These are phyloP conservation scores for Pogona vitticeps DNA, from an alignment of 2,113 vertebrate species.

Conservation along the genomic window DNA sequence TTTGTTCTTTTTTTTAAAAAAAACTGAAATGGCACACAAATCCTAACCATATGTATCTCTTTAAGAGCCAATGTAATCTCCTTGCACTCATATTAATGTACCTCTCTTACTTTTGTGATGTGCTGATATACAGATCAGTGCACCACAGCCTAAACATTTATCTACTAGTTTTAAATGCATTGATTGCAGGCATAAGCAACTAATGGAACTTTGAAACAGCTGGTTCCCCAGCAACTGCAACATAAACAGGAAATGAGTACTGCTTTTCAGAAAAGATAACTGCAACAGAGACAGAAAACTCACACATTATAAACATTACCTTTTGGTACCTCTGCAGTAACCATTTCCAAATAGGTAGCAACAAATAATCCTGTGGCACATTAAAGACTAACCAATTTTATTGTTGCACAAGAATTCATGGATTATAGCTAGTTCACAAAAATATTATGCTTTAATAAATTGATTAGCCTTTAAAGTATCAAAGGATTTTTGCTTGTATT, in stretches of 20 bases:
- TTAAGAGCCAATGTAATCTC: background rate
- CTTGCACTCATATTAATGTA: background rate
- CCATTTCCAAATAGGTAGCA: too few relatives aligned
- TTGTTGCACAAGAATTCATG: too few relatives aligned
- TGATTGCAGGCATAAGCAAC: background rate
- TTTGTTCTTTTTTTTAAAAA: background rate
- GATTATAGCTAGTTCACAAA: too few relatives aligned
- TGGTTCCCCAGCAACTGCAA: background rate
- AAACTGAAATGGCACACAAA: background rate
- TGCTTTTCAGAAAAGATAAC: background rate
- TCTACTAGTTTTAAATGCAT: background rate
- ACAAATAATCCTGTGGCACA: too few relatives aligned
- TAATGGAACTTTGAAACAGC: background rate
- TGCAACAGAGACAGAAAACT: background rate
- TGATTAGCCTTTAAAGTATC: too few relatives aligned
- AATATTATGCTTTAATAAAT: too few relatives aligned
- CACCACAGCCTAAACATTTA: background rate
- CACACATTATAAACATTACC: too few relatives aligned
- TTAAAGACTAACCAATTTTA: too few relatives aligned
- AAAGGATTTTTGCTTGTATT: too few relatives aligned
- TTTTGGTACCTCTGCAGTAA: too few relatives aligned
- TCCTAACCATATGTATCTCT: background rate
- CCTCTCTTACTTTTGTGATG: background rate
- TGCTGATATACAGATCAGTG: background rate
- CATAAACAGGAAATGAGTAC: background rate